These are phyloP conservation scores for Astur gentilis DNA, from an alignment of 2,113 vertebrate species.

Conservation along the genomic window DNA sequence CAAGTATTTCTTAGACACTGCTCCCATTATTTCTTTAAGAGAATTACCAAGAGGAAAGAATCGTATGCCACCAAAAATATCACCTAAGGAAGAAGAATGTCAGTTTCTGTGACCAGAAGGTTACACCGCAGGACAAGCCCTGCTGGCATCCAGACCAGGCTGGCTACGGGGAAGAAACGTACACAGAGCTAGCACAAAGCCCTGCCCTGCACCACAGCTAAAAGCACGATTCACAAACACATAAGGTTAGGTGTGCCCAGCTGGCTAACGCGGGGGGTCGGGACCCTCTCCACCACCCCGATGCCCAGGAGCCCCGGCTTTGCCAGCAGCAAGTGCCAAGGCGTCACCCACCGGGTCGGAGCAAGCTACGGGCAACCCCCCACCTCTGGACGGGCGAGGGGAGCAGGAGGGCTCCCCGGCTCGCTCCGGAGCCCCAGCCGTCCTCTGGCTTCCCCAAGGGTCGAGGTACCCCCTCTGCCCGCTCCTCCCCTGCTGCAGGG, in stretches of 20 bases:
- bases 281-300: no score
- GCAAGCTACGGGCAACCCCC: neutral
- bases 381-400: accelerated
- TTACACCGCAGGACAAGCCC: neutral
- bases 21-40: neutral
- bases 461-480: accelerated
- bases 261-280: accelerated
- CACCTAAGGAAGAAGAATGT: neutral
- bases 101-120: neutral
- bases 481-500: neutral
- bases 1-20: neutral
- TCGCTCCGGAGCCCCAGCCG: accelerated
- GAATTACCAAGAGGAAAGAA: neutral
- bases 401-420: neutral
- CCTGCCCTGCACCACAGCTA: neutral
- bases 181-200: neutral
- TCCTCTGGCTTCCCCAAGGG: neutral
- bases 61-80: accelerated
- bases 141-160: neutral
- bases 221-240: accelerated
- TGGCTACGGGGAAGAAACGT: accelerated
- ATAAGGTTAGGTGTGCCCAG: accelerated
- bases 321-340: neutral
- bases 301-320: neutral
- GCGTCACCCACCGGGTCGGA: accelerated